Base-by-base conservation (phyloP, 2,797 vertebrate genomes). In the Pogonophryne albipinna region DNA sequence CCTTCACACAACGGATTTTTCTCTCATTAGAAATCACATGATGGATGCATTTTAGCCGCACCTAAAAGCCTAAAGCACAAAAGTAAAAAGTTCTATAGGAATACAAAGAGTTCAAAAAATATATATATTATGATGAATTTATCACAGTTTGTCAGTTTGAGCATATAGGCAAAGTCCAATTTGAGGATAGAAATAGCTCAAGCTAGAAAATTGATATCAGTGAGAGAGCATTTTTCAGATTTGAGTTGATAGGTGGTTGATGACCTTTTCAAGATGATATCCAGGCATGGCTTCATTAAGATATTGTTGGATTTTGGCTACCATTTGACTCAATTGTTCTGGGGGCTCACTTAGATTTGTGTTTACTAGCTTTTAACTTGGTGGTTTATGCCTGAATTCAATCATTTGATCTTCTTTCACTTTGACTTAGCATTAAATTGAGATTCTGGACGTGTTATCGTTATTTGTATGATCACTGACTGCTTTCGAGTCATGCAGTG, bases 301-400 rank as follows among this genome's bases (percentile, higher is more conserved):
- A 60, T 45, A 38, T 27, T 49, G 2, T n/a, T 46, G 16, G 27
- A 34, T 27, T 23, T 56, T 53, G n/a, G 19, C 13, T n/a, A 16
- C 45, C 13, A 34, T 66, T 38, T 57, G n/a, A 27, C 20, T 53
- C 10, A 52, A 8, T 41, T 19, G 27, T 19, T 61, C 12, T 47
- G 7, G 10, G 8, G 4, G 38, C 46, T 52, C 42, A 3, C 45
- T 0, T 56, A 19, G 23, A 57, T 38, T 15, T 57, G 42, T 27
- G 19, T 55, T 66, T 66, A 27, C 20, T 45, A 62, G 10, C 49
- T 27, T 80, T 61, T 76, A 46, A 47, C 60, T 16, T 20, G 56
- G 47, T 64, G 41, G 64, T 68, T 45, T 64, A 14, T n/a, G 60
- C 19, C 44, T 12, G 10, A 13, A 44, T 20, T 67, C 23, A 67